phyloP scores from a whole-genome alignment of 2,113 vertebrate genomes.

The Ovis canadensis region DNA sequence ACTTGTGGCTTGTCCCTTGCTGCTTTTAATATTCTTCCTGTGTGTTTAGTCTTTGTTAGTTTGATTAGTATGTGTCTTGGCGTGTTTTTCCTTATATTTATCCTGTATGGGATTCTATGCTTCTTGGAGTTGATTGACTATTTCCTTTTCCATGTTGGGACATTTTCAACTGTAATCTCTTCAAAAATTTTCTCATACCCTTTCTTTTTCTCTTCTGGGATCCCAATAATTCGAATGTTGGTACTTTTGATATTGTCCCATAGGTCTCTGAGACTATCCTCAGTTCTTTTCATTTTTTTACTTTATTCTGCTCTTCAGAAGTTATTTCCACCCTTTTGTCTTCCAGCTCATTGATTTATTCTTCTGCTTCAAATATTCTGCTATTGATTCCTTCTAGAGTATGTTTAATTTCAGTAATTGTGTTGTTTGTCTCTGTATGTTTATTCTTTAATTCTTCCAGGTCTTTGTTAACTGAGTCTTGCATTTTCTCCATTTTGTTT shows the following conservation, averaged over 20 bases:
- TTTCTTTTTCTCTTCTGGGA: background rate
- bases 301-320: background rate
- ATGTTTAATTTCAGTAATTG: background rate
- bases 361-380: background rate
- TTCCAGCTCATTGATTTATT: background rate
- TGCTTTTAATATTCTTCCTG: background rate
- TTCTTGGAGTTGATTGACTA: background rate
- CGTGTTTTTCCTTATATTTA: background rate
- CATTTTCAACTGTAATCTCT: background rate
- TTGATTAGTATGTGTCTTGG: background rate
- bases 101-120: background rate
- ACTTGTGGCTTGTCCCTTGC: background rate
- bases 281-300: background rate
- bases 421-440: background rate
- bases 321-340: background rate
- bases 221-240: background rate
- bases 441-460: background rate
- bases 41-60: background rate
- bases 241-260: background rate
- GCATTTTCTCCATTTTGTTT: background rate
- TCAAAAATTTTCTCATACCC: background rate
- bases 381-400: background rate
- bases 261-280: background rate
- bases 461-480: background rate
- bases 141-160: background rate